These are phyloP conservation scores for Apamea monoglypha DNA, from an alignment of 2,888 invertebrate genomes.

Conservation along the genomic window DNA sequence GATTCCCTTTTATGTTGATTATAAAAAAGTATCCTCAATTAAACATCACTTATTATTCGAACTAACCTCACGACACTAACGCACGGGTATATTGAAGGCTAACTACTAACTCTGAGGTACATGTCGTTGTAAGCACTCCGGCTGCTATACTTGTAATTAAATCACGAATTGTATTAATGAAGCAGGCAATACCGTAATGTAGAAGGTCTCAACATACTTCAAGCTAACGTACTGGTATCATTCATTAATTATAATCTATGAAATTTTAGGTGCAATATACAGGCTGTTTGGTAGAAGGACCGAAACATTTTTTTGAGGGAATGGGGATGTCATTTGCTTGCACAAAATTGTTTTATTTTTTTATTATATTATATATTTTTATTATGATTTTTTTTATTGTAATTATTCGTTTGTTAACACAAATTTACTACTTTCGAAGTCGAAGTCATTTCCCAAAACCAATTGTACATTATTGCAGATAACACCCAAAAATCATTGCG, in stretches of 20 bases:
- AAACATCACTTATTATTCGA: conserved; percentile 11
- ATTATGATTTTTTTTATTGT: too few species aligned
- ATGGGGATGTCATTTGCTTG: too few species aligned
- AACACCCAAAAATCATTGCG: too few species aligned
- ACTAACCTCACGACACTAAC: conserved; percentile 33
- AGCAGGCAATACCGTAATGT: conserved; percentile 32
- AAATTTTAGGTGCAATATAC: background rate
- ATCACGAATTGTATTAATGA: conserved; percentile 62
- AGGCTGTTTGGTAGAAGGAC: too few species aligned
- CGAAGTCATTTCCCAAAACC: too few species aligned
- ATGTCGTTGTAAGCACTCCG: conserved; percentile 28
- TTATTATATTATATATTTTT: too few species aligned
- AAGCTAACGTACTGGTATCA: background rate
- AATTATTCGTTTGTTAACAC: too few species aligned
- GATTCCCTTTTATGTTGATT: background rate
- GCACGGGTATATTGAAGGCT: conserved; percentile 49
- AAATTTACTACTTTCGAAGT: too few species aligned
- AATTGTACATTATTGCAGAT: too few species aligned
- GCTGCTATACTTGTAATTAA: conserved; percentile 37
- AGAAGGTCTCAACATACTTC: conserved; percentile 4
- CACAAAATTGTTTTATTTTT: too few species aligned
- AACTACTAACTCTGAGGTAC: conserved; percentile 47
- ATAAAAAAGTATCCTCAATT: background rate
- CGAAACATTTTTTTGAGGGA: too few species aligned
- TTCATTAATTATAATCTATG: background rate